phyloP scores from a whole-genome alignment of 1,140 invertebrate genomes.

The Eupeodes corollae region DNA sequence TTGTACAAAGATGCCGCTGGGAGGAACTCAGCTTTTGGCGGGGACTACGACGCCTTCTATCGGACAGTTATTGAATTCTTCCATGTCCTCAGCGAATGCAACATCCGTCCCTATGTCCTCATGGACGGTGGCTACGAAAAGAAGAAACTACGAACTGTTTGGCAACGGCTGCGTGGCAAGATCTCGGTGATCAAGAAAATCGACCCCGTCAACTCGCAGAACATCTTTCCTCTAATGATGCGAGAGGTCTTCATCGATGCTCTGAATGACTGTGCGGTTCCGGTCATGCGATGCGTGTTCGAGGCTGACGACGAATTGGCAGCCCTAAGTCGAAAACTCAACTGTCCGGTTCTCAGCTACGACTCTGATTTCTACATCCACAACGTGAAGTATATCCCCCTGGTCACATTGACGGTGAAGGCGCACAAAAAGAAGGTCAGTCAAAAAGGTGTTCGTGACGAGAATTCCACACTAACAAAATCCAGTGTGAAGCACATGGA shows the following conservation, averaged over 20 bases:
- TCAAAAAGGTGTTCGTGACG: background rate
- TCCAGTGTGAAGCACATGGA: slow-evolving; percentile 27
- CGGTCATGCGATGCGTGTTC: slow-evolving; percentile 60
- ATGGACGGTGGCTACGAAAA: slow-evolving; percentile 72
- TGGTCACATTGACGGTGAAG: slow-evolving; percentile 50
- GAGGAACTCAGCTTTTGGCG: slow-evolving; percentile 63
- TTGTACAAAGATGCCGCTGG: slow-evolving; percentile 53
- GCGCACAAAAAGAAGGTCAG: slow-evolving; percentile 24
- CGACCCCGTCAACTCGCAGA: slow-evolving; percentile 37
- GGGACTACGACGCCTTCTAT: slow-evolving; percentile 73
- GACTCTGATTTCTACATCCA: slow-evolving; percentile 90
- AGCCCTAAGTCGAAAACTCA: slow-evolving; percentile 56
- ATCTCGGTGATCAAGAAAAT: slow-evolving; percentile 43
- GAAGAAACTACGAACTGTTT: slow-evolving; percentile 61
- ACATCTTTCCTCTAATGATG: slow-evolving; percentile 58
- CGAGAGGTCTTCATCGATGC: slow-evolving; percentile 60
- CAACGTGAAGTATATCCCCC: slow-evolving; percentile 69
- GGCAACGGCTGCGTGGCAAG: slow-evolving; percentile 50
- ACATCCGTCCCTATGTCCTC: slow-evolving; percentile 56
- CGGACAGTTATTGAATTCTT: slow-evolving; percentile 56
- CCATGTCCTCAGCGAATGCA: slow-evolving; percentile 54
- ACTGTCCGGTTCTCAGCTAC: slow-evolving; percentile 75
- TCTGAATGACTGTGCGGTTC: slow-evolving; percentile 50
- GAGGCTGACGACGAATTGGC: slow-evolving; percentile 82
- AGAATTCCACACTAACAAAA: slow-evolving; percentile 1